Evolutionary conservation across 2,113 vertebrate species (phyloP), one percentile per base, ranked within the genome.

Genomic region (Numenius arquata): DNA sequence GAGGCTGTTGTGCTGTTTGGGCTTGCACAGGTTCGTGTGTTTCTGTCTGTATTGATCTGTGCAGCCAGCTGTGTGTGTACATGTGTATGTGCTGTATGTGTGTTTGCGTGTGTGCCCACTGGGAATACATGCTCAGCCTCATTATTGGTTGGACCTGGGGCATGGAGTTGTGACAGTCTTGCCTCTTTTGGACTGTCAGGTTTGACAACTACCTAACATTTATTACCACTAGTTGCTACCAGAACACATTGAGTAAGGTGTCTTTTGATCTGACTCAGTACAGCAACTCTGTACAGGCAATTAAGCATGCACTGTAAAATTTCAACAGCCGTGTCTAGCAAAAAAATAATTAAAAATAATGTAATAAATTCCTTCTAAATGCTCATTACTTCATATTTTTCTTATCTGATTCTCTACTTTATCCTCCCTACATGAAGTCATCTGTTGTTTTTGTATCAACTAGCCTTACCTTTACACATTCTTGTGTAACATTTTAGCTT

Each of bases 381-480:
- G 87, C 48, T 15, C 22, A 89, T 87, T 92, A 65, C 43, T 89
- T 95, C 68, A 72, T 94, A 20, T 82, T 81, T 89, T 85, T 53
- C 74, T 96, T 97, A 92, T 96, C 95, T 96, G 89, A 94, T 92
- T 87, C 4, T 91, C 34, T 76, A 25, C 30, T 78, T 87, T 79
- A 66, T 86, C 43, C n/a, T 95, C 84, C 61, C 66, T 78, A 34
- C 15, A 45, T 95, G 89, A 95, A 75, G 61, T 95, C 87, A 96
- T 96, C 56, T 91, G 36, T 87, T 95, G 68, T 87, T 61, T 95
- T 86, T 41, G 32, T 68, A 78, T 63, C 43, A 87, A 59, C 55
- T 71, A 78, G 52, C 40, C 36, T 78, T 89, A 82, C 66, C 65
- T 88, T 89, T 89, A 53, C 25, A 81, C 48, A 52, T 85, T 81